Percentiles rank a stretch among this genome's conserved stretches.
Conservation (phyloP, 2,888 invertebrate species). For the Chaetogeoica ovagalla region DNA sequence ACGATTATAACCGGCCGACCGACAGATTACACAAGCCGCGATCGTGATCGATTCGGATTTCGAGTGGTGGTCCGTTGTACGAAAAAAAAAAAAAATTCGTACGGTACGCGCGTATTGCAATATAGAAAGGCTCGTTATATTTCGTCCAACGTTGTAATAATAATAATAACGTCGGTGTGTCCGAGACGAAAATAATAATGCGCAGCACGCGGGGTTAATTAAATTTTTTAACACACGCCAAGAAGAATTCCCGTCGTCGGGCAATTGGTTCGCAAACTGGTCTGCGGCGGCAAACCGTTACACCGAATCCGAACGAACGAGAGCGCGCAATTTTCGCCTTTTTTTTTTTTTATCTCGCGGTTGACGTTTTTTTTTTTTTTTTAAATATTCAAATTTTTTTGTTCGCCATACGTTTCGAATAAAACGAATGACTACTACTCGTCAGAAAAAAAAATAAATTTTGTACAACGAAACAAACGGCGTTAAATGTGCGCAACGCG, state of each 20-base stretch:
- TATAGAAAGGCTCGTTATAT: background rate
- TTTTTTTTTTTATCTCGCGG: too few relatives aligned
- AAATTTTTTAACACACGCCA: conserved; percentile 1
- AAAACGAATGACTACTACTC: too few relatives aligned
- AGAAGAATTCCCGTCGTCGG: conserved; percentile 13
- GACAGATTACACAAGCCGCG: background rate
- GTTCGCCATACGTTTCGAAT: too few relatives aligned
- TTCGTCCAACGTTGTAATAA: too few relatives aligned
- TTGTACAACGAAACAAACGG: too few relatives aligned
- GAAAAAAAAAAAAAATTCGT: background rate
- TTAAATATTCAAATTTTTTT: too few relatives aligned
- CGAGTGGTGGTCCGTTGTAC: background rate
- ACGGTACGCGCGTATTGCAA: too few relatives aligned
- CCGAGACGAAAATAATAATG: conserved; percentile 28
- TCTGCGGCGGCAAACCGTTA: background rate
- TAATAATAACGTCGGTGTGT: background rate
- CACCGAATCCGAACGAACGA: background rate
- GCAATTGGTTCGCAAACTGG: conserved; percentile 29
- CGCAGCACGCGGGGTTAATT: background rate
- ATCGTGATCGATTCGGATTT: conserved; percentile 21
- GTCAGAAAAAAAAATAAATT: too few relatives aligned
- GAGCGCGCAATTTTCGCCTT: too few relatives aligned
- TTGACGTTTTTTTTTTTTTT: too few relatives aligned
- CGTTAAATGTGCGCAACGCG: too few relatives aligned
- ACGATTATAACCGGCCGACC: too few relatives aligned